These are phyloP conservation scores for Napeogenes sylphis DNA, from an alignment of 2,888 invertebrate species.

Conservation along the genomic window DNA sequence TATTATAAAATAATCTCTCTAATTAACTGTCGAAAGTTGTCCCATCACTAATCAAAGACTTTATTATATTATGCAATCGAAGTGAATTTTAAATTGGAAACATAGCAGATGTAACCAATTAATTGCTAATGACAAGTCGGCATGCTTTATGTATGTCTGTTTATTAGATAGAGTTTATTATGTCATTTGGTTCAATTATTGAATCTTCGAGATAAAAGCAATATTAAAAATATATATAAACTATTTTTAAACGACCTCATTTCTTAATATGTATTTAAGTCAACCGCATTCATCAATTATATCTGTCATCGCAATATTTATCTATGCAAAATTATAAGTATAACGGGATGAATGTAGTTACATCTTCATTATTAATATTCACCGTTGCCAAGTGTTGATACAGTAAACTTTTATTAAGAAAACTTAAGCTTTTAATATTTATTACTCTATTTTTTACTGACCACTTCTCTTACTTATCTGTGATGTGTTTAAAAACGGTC, in stretches of 20 bases:
- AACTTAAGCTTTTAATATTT: neutral
- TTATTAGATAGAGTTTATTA: neutral
- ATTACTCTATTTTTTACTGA: neutral
- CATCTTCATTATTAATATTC: conserved; percentile 22
- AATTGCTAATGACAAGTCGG: conserved; percentile 63
- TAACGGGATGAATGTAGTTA: conserved; percentile 3
- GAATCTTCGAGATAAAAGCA: too few species aligned
- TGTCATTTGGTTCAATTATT: too few species aligned
- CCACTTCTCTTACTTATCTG: too few species aligned
- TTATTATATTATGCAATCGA: conserved; percentile 27
- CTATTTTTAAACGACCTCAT: too few species aligned
- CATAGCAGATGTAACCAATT: conserved; percentile 55
- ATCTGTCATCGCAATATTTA: conserved; percentile 24
- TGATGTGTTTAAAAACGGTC: too few species aligned
- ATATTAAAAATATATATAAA: too few species aligned
- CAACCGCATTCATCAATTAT: conserved; percentile 12
- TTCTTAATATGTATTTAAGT: too few species aligned
- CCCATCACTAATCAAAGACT: neutral
- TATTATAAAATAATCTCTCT: too few species aligned
- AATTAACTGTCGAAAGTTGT: neutral
- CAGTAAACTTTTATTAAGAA: conserved; percentile 5
- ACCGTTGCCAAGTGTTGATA: conserved; percentile 22
- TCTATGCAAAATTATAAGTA: conserved; percentile 35
- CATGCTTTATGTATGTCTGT: conserved; percentile 34
- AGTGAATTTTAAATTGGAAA: conserved; percentile 34